Base-by-base conservation (phyloP, 2,113 vertebrate species). In the Myocastor coypus region DNA sequence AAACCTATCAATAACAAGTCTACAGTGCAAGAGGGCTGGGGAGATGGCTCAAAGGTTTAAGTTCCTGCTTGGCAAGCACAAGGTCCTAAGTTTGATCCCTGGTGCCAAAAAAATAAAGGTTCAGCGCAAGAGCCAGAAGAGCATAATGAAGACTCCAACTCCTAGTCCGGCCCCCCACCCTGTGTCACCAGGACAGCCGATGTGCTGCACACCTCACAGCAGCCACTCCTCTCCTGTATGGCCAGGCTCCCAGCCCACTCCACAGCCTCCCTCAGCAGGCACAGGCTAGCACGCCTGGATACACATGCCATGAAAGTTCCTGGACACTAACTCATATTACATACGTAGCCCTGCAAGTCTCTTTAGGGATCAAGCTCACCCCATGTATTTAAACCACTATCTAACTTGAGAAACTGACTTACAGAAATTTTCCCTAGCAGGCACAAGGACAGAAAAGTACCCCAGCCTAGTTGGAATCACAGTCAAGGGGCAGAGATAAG, bases 351-450 rank as follows among this genome's bases (percentile, higher is more conserved):
- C 40, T 28, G 28, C n/a, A 71, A n/a, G 52, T 40, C 57, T 55
- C 34, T 52, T 64, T 57, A 59, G 40, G 71, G 40, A 89, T 28
- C 37, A 85, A 86, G 6, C 5, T 90, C 63, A 63, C 89, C 30
- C 40, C 28, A 66, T 4, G 63, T 82, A 89, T 77, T 86, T 82
- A 86, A 64, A 30, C n/a, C 37, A 75, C 0, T 9, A 10, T 57
- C 52, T 88, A 61, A 87, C 42, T 28, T 69, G 16, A 73, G 87
- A 88, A 77, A 90, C 1, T 75, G n/a, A 82, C 64, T 83, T 46
- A 82, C 22, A 26, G 26, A 61, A 28, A 63, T 61, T 77, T 69
- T 64, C 66, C 3, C 69, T 42, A 73, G 12, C 40, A 69, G 4
- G 52, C 16, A 73, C 22, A 81, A 32, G 28, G 13, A 19, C 19